Evolutionary conservation across 2,888 invertebrate species (phyloP).

Genomic region (Pollenia angustigena): DNA sequence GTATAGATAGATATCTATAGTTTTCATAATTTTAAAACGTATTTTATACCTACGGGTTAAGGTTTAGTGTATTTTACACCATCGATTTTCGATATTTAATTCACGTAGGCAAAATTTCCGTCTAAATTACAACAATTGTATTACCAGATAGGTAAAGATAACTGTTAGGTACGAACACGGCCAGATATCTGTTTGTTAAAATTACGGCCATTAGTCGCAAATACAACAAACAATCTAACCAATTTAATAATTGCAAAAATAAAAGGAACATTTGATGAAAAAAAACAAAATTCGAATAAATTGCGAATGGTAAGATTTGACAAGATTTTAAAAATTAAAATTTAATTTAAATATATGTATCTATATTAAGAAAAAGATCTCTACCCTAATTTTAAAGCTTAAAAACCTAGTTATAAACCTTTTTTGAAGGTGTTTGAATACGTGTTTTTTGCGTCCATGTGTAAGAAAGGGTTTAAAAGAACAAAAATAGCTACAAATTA

Average conservation of each 20-base stretch:
- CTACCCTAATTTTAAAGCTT: constrained; percentile 52
- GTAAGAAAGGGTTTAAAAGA: constrained; percentile 27
- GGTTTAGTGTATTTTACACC: no score
- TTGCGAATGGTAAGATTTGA: neutral
- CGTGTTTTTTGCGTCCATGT: neutral
- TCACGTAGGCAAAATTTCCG: no score
- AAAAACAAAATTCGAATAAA: constrained; percentile 19
- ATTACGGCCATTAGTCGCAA: no score
- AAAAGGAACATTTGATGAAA: neutral
- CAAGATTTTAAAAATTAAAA: constrained; percentile 3
- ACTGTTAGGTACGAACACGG: no score
- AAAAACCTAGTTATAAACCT: constrained; percentile 18
- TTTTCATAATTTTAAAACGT: no score
- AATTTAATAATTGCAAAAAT: neutral
- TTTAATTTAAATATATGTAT: neutral
- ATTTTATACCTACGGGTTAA: no score
- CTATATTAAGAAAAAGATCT: neutral
- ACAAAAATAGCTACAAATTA: constrained; percentile 31
- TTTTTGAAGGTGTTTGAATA: constrained; percentile 26
- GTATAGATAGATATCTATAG: no score
- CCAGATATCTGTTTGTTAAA: no score
- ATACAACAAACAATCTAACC: neutral
- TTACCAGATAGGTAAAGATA: no score
- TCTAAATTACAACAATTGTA: no score
- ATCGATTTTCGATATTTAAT: no score